Evolutionary conservation across 1,140 invertebrate genomes (phyloP).

Genomic region (Drosophila ohnishii): DNA sequence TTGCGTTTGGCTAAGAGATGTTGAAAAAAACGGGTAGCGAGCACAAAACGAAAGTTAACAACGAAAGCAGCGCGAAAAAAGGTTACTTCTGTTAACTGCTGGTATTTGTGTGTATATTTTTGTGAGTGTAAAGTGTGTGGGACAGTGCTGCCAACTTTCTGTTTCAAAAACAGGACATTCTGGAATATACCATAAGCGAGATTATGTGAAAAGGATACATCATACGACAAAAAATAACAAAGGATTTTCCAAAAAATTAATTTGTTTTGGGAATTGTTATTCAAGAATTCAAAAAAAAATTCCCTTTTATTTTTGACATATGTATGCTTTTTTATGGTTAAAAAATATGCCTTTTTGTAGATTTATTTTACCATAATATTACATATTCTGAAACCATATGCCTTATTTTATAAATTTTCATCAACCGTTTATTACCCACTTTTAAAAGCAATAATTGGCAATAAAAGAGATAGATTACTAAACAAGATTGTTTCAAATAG

Average conservation of each 20-base stretch:
- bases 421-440: neutral
- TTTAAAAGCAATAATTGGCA: neutral
- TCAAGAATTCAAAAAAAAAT: too few relatives aligned
- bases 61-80: slow-evolving; percentile 55
- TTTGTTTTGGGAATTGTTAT: neutral
- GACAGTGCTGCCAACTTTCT: neutral
- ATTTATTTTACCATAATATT: too few relatives aligned
- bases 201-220: too few relatives aligned
- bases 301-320: too few relatives aligned
- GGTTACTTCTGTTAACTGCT: slow-evolving; percentile 68
- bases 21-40: slow-evolving; percentile 31
- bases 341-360: too few relatives aligned
- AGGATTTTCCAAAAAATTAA: neutral
- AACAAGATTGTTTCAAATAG: fast-evolving
- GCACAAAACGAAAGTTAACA: slow-evolving; percentile 45
- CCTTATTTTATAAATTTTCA: too few relatives aligned
- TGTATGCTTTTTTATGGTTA: too few relatives aligned
- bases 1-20: slow-evolving; percentile 65
- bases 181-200: too few relatives aligned
- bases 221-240: neutral
- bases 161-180: neutral
- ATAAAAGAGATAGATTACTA: too few relatives aligned
- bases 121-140: slow-evolving; percentile 10
- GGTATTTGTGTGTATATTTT: slow-evolving; percentile 13
- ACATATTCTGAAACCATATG: too few relatives aligned